Evolutionary conservation across 2,797 vertebrate species (phyloP), one percentile per base, ranked within the genome.

Genomic region (Poecilia picta): DNA sequence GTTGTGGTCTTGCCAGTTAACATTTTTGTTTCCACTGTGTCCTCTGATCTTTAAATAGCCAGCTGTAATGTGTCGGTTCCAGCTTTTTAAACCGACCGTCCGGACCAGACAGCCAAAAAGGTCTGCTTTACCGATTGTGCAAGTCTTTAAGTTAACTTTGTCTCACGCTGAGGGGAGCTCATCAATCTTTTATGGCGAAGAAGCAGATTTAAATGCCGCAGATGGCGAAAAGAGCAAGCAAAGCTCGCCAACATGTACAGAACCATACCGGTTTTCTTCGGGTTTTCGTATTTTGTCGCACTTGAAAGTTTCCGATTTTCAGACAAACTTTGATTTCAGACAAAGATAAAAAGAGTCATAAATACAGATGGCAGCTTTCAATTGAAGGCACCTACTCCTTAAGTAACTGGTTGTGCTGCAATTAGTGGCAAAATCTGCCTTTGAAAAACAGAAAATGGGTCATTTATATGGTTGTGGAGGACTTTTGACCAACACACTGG

Each of bases 1-100:
- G 43, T 45, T n/a, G 92, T 93, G 94, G 92, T 93, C 91, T 90
- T 82, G 87, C 88, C 87, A 82, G 84, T 86, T 53, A 87, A 83
- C 76, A n/a, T 91, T 88, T 87, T 89, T 87, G 84, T 89, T 91
- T 91, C 88, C 84, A 85, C 75, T 72, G 82, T 74, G 85, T 88
- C 83, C 83, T 90, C 88, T 85, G 73, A 62, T 90, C 88, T 92
- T 91, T 90, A 93, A 91, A 92, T 89, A 94, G 82, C 77, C 72
- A 45, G 64, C 85, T 85, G 78, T 81, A 91, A 90, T 88, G 85
- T 88, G 87, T 86, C 86, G 76, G 78, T 86, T 90, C 77, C 77
- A 82, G 85, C 76, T 89, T 84, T 79, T 80, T 23, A 64, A 53
- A 51, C 79, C 74, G 33, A 36, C 45, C 12, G 5, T 51, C 75